These are phyloP conservation scores for Amiota minor DNA, from an alignment of 2,888 invertebrate genomes.

Conservation along the genomic window DNA sequence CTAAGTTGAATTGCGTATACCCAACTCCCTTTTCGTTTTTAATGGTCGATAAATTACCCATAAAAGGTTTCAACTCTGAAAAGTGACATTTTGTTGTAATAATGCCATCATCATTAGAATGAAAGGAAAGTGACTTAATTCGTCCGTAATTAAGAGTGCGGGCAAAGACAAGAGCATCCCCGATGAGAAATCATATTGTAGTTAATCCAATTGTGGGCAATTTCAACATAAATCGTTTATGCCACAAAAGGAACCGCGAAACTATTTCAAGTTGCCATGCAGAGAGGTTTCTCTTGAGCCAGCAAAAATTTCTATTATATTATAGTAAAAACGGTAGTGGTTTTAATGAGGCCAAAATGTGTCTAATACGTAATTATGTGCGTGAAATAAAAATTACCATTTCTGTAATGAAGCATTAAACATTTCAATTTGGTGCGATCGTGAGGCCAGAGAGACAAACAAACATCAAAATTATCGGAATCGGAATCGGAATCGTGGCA, in stretches of 20 bases:
- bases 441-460: constrained; percentile 35
- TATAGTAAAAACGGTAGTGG: too few species aligned
- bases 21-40: constrained; percentile 28
- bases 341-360: not conserved
- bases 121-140: constrained; percentile 1
- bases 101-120: constrained; percentile 27
- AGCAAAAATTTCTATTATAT: too few species aligned
- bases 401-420: too few species aligned
- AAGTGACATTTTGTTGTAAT: constrained; percentile 37
- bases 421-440: constrained; percentile 22
- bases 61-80: constrained; percentile 36
- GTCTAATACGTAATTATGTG: not conserved
- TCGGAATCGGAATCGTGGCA: constrained; percentile 40
- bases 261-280: too few species aligned
- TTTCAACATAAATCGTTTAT: too few species aligned
- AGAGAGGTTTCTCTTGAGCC: too few species aligned
- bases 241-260: too few species aligned
- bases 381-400: constrained; percentile 30
- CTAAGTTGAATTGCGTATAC: not conserved
- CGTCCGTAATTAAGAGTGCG: too few species aligned
- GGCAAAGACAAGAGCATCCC: not conserved
- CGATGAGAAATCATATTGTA: not conserved
- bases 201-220: too few species aligned
- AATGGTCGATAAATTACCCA: constrained; percentile 46
- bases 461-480: constrained; percentile 18